Evolutionary conservation across 2,113 vertebrate genomes (phyloP).

Genomic region (Proterorhinus semilunaris): DNA sequence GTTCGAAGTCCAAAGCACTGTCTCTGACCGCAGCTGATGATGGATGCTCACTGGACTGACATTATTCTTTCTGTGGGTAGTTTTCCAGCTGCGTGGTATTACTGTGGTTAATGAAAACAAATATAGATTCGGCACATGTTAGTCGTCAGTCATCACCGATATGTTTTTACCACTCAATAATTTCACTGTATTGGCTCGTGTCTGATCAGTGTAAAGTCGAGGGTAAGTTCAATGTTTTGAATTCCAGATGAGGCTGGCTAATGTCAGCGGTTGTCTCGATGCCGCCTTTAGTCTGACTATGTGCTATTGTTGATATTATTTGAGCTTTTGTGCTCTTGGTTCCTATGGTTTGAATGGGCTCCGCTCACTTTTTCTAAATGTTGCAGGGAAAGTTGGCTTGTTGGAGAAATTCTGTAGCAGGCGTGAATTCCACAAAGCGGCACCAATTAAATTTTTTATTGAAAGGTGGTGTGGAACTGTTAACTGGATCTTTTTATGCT

Average conservation of each 20-base stretch:
- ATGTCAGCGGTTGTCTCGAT: background rate
- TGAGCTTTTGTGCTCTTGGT: background rate
- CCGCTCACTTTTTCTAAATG: background rate
- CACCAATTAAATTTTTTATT: no score
- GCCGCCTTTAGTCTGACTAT: background rate
- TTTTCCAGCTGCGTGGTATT: conserved; percentile 25
- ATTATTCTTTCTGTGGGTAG: conserved; percentile 21
- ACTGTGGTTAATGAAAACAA: conserved; percentile 32
- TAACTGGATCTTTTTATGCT: background rate
- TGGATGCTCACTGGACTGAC: conserved; percentile 25
- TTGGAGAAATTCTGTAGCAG: background rate
- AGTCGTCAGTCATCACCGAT: conserved; percentile 18
- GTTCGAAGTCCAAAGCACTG: background rate
- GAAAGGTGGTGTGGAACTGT: no score
- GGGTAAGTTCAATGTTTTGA: background rate
- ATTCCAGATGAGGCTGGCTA: background rate
- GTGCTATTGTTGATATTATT: background rate
- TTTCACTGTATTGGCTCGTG: conserved; percentile 21
- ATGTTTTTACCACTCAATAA: conserved; percentile 18
- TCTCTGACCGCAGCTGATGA: conserved; percentile 17
- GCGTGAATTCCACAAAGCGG: background rate
- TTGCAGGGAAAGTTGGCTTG: background rate
- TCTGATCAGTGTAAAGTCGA: conserved; percentile 19
- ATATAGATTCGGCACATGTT: conserved; percentile 12
- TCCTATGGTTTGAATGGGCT: background rate